Percentiles rank a stretch among this genome's conserved stretches.
phyloP scores from a whole-genome alignment of 2,797 vertebrate genomes.

The Protonibea diacanthus region DNA sequence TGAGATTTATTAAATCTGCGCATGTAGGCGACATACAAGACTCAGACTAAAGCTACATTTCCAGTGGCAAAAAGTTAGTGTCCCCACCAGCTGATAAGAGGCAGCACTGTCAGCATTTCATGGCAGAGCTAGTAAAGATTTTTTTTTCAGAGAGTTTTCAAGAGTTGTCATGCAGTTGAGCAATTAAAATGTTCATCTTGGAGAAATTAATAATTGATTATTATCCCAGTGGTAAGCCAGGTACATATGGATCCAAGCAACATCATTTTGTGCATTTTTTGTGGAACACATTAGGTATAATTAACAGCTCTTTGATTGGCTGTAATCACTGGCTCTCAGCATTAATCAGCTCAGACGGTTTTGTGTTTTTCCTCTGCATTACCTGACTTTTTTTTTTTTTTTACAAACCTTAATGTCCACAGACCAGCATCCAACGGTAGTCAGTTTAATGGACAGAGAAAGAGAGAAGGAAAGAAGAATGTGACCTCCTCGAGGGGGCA shows the following conservation, averaged over 20 bases:
- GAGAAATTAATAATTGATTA: conserved; percentile 2
- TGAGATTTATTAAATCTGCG: background rate
- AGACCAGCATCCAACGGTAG: background rate
- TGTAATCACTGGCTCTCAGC: conserved; percentile 18
- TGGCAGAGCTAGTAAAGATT: background rate
- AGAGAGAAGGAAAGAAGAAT: conserved; percentile 30
- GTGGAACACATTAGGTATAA: conserved; percentile 2
- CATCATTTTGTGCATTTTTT: background rate
- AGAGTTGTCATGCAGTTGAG: background rate
- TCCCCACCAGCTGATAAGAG: background rate
- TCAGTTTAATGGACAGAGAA: conserved; percentile 35
- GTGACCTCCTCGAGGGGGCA: conserved; percentile 63
- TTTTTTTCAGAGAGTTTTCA: background rate
- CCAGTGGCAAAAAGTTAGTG: background rate
- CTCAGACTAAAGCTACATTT: background rate
- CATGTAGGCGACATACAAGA: background rate
- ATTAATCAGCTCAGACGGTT: conserved; percentile 10
- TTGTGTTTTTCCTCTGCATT: background rate
- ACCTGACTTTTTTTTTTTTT: conserved; percentile 23
- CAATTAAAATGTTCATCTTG: conserved; percentile 3
- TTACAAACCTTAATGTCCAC: conserved; percentile 17
- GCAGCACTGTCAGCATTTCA: background rate
- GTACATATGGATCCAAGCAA: conserved; percentile 3
- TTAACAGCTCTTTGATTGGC: conserved; percentile 17
- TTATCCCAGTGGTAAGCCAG: background rate